A percentile compares a stretch with the other conserved stretches of the same genome.
These are phyloP conservation scores for Toxostoma redivivum DNA, from an alignment of 2,113 vertebrate genomes.

Conservation along the genomic window DNA sequence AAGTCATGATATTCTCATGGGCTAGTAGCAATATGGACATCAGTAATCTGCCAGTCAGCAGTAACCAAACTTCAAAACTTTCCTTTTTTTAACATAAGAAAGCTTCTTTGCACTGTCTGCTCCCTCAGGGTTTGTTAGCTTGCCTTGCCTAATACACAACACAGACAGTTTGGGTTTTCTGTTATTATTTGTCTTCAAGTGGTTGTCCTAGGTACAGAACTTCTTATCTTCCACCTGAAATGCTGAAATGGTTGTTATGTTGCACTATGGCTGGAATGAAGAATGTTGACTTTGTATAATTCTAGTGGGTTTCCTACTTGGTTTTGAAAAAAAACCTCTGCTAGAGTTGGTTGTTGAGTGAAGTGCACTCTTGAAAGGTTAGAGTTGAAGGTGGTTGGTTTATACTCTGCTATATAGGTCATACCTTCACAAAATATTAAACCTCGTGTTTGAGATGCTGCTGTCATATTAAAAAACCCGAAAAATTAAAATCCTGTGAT, in stretches of 20 bases:
- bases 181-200: neutral
- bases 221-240: neutral
- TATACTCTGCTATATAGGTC: neutral
- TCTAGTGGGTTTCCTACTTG: neutral
- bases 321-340: neutral
- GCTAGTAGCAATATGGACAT: neutral
- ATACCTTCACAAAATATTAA: neutral
- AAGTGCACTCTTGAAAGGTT: neutral
- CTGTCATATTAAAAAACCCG: neutral
- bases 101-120: neutral
- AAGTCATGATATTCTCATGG: neutral
- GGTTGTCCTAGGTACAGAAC: neutral
- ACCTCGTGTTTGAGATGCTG: neutral
- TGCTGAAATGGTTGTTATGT: neutral
- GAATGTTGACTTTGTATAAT: neutral
- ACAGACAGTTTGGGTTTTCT: neutral
- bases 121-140: neutral
- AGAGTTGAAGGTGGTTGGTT: neutral
- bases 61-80: neutral
- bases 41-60: neutral
- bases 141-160: neutral
- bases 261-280: neutral
- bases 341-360: neutral
- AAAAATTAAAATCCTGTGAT: neutral
- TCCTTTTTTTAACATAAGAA: neutral